Evolutionary conservation across 2,888 invertebrate genomes (phyloP), one percentile per base, ranked within the genome.

Genomic region (Ferrisia virgata): DNA sequence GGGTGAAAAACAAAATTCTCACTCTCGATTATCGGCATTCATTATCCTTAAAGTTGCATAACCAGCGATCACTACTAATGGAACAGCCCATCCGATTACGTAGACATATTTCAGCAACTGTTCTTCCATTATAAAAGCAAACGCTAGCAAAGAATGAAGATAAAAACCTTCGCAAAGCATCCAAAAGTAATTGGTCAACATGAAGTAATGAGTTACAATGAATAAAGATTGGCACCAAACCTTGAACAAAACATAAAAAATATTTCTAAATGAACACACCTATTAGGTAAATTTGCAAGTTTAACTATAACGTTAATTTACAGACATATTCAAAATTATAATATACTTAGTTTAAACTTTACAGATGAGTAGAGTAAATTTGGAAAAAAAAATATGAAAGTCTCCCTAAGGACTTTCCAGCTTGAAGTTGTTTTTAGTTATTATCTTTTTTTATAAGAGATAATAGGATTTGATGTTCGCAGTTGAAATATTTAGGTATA

Each of bases 111-210:
- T 93, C 87, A 97, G 91, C 86, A 98, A 91, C 85, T 93, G 93
- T 86, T 94, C 93, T 90, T 97, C 97, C 25, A 95, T 94, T 86
- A 96, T 94, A 89, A 98, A 97, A 4, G 97, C 95, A 86, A 94
- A 92, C 25, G 97, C 96, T 0, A 98, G 93, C 86, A 98, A 93
- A 0, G 97, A 97, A 90, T 97, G 97, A 86, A 98, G 91, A 89
- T 97, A 97, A 86, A 97, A 92, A 0, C 97, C 97, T 89, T 97
- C 97, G 90, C 96, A 96, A 87, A 98, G 91, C 97, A 97, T 98
- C 98, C 98, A 98, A 86, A 96, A 94, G 90, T 97, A 98, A 90
- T 95, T 97, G 87, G 95, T 95, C 85, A 97, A 91, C 86, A 97
- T 91, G 88, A 95, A 96, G 89, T 96, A 96, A 89, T 96, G 95